Base-by-base conservation (phyloP, 2,888 invertebrate species). In the Tetragonisca angustula region DNA sequence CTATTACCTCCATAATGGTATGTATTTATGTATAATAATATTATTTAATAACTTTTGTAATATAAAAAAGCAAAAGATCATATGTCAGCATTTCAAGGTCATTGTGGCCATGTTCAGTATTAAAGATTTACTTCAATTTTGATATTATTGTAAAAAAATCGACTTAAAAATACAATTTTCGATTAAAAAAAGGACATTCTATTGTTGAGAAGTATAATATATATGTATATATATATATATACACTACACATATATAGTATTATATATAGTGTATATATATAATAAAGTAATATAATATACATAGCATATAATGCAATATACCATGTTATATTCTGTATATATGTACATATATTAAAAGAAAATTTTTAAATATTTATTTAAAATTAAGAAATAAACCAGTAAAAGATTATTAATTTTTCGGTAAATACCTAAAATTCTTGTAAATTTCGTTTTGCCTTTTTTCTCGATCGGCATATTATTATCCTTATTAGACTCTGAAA, bases 371-470 rank as follows among this genome's bases (percentile, higher is more conserved):
- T 3, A n/a, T 36, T n/a, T 56, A 5, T 56, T 32, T 19, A 32
- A 27, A 17, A 21, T 43, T n/a, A 27, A 54, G n/a, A 70, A n/a
- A n/a, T 17, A 27, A 27, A 43, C 9, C 9, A 61, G 1, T 27
- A 59, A 19, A 36, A 64, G 13, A 64, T 32, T 21, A 32, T 13
- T 21, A 64, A 32, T 21, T 64, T 32, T 27, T 4, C 11, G 19
- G 43, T 59, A 17, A 59, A 2, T 80, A 86, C 83, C 87, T 68
- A 81, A 70, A 71, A 83, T 67, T 56, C 62, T 76, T 0, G 72
- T 65, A 32, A 86, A 50, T 54, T 75, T 86, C 24, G 49, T 73
- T 54, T 49, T 75, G 24, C 27, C 65, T 17, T 68, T 65, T n/a
- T 80, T 86, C 4, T 83, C 75, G 6, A 19, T 49, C 2, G 73